Evolutionary conservation across 2,888 invertebrate species (phyloP).

Genomic region (Erynnis tages): DNA sequence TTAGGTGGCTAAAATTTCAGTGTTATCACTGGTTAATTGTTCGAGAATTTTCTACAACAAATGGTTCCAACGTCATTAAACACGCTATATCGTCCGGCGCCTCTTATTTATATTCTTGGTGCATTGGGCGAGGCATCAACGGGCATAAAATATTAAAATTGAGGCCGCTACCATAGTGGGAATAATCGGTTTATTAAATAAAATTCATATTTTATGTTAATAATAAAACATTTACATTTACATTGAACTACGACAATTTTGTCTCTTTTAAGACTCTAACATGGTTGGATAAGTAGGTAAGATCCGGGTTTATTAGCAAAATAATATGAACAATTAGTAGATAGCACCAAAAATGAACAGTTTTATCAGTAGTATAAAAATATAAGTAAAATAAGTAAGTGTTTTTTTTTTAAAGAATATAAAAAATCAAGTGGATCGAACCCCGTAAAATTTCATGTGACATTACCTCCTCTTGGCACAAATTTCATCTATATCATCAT

Average conservation of each 20-base stretch:
- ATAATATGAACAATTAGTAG: too few species aligned
- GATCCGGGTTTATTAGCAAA: too few species aligned
- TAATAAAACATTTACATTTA: neutral
- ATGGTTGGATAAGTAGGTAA: too few species aligned
- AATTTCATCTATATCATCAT: neutral
- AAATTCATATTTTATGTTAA: neutral
- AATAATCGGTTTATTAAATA: neutral
- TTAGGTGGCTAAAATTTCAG: neutral
- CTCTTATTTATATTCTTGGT: constrained; percentile 64
- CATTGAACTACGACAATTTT: neutral
- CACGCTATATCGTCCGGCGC: constrained; percentile 60
- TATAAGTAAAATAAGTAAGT: too few species aligned
- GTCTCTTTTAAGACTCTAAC: neutral
- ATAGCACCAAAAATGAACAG: too few species aligned
- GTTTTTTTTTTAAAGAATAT: too few species aligned
- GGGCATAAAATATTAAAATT: constrained; percentile 63
- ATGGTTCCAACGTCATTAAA: constrained; percentile 48
- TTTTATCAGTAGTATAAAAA: too few species aligned
- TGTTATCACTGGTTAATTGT: neutral
- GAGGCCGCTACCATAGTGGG: constrained; percentile 35
- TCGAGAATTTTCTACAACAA: constrained; percentile 29
- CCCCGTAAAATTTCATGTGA: constrained; percentile 2
- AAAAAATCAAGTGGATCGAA: too few species aligned
- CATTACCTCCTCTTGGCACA: neutral
- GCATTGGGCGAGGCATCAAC: constrained; percentile 60